phyloP scores from a whole-genome alignment of 2,113 vertebrate genomes.

The Ancistrus triradiatus region DNA sequence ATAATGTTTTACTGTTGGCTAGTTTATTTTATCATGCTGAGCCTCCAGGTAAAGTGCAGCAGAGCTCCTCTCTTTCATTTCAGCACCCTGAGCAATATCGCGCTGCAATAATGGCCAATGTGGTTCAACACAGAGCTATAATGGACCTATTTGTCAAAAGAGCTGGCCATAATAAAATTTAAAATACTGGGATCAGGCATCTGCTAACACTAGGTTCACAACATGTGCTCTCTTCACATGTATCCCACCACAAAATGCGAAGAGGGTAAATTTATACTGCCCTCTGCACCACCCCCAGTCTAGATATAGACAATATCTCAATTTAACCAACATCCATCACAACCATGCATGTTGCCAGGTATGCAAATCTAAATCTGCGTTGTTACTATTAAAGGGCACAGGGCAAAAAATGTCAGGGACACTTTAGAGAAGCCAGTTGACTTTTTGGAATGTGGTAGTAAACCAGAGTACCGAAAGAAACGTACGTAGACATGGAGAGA shows the following conservation, averaged over 20 bases:
- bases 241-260: neutral
- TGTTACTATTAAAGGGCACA: no score
- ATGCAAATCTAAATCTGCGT: no score
- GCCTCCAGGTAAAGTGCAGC: conserved; percentile 62
- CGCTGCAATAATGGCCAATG: conserved; percentile 56
- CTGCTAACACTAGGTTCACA: conserved; percentile 38
- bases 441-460: no score
- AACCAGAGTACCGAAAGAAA: no score
- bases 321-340: no score
- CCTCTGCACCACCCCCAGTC: no score
- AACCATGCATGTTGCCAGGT: no score
- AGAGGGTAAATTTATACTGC: neutral
- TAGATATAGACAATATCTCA: no score
- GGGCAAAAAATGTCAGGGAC: no score
- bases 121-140: conserved; percentile 62
- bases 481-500: no score
- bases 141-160: conserved; percentile 61
- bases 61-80: conserved; percentile 63
- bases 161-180: conserved; percentile 57
- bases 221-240: conserved; percentile 2
- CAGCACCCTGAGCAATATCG: conserved; percentile 48
- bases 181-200: conserved; percentile 50
- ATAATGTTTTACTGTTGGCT: conserved; percentile 53
- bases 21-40: conserved; percentile 60
- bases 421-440: no score